Percentiles rank a stretch among this genome's conserved stretches.
Evolutionary conservation across 2,113 vertebrate species (phyloP).

Genomic region (Australoheros scitulus): DNA sequence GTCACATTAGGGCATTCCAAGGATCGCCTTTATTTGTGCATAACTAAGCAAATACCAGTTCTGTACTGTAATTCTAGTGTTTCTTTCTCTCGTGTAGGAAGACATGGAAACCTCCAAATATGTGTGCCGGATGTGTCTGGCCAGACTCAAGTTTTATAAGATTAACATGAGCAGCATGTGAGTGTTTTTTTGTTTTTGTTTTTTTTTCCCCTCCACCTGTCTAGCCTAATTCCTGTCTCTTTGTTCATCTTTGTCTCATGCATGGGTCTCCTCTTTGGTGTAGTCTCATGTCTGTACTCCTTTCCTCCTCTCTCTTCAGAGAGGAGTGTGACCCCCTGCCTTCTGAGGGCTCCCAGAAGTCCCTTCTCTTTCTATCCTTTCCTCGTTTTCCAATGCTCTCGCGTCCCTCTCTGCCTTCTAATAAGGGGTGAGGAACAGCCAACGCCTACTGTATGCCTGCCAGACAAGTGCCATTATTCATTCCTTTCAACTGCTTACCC

Average conservation of each 20-base stretch:
- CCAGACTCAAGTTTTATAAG: slow-evolving; percentile 97
- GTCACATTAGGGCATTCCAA: slow-evolving; percentile 2
- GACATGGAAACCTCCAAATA: slow-evolving; percentile 99
- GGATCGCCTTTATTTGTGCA: slow-evolving; percentile 10
- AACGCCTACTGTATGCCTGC: slow-evolving; percentile 41
- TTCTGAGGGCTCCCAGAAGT: slow-evolving; percentile 89
- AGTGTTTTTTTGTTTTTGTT: slow-evolving; percentile 78
- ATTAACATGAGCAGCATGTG: slow-evolving; percentile 94
- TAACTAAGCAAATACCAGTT: not conserved
- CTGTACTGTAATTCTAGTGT: slow-evolving; percentile 24
- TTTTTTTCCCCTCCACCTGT: slow-evolving; percentile 14
- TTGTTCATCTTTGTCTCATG: slow-evolving; percentile 35
- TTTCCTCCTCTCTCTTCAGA: slow-evolving; percentile 84
- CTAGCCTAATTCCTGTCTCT: slow-evolving; percentile 54
- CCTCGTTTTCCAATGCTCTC: slow-evolving; percentile 92
- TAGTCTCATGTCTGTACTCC: slow-evolving; percentile 62
- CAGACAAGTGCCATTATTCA: slow-evolving; percentile 33
- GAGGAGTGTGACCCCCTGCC: slow-evolving; percentile 84
- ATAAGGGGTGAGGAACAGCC: slow-evolving; percentile 89
- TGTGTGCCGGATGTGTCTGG: slow-evolving; percentile 95
- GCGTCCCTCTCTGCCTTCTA: slow-evolving; percentile 86
- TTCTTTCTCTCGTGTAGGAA: slow-evolving; percentile 81
- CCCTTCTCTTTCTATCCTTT: slow-evolving; percentile 89
- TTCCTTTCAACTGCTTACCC: not conserved
- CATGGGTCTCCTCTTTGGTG: slow-evolving; percentile 51